Conservation (phyloP, 2,797 vertebrate species). For the Xyrichtys novacula region DNA sequence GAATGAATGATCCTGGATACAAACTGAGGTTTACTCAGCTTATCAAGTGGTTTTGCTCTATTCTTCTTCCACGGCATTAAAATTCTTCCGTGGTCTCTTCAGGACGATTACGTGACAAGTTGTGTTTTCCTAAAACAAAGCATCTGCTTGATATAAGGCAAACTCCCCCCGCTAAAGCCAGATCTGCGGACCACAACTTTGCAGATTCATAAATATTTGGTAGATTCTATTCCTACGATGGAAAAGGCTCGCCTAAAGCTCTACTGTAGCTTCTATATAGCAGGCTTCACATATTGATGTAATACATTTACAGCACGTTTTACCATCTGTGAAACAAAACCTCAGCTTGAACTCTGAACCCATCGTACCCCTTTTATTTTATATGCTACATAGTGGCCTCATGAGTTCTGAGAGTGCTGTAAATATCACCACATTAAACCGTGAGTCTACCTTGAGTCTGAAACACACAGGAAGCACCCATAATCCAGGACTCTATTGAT, state of each 20-base stretch:
- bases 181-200: conserved; percentile 64
- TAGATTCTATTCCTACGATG: conserved; percentile 53
- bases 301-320: conserved; percentile 63
- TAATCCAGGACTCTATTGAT: conserved; percentile 41
- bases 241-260: conserved; percentile 56
- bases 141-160: conserved; percentile 74
- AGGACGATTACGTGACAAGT: conserved; percentile 76
- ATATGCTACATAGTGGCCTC: conserved; percentile 5
- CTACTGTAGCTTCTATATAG: conserved; percentile 38
- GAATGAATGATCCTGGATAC: conserved; percentile 47
- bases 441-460: conserved; percentile 18
- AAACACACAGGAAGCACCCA: conserved; percentile 42
- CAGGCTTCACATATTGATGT: conserved; percentile 57
- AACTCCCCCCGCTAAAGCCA: conserved; percentile 51
- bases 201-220: conserved; percentile 67
- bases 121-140: conserved; percentile 80
- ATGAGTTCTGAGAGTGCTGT: conserved; percentile 35
- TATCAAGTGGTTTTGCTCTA: conserved; percentile 72
- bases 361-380: conserved; percentile 1
- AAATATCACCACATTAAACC: conserved; percentile 36
- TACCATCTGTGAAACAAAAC: conserved; percentile 69
- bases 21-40: conserved; percentile 62
- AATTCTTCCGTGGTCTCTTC: conserved; percentile 71
- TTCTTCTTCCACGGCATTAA: conserved; percentile 74
- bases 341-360: conserved; percentile 47